Conservation (phyloP, 2,888 invertebrate genomes). For the Tachina grossa region DNA sequence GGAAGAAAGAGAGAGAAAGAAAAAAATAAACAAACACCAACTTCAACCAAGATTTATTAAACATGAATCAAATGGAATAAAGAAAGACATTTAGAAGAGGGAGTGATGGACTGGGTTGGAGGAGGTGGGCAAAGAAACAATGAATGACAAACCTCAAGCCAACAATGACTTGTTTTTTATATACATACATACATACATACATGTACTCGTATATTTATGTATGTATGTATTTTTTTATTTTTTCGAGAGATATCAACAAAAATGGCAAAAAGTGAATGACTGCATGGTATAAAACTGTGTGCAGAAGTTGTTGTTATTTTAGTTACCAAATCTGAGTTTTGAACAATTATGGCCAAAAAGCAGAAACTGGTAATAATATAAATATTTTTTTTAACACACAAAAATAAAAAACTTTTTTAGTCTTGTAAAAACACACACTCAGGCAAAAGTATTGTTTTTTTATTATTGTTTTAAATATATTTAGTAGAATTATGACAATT, state of each 20-base stretch:
- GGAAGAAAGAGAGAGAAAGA: neutral
- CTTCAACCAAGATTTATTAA: slow-evolving; percentile 9
- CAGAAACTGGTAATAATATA: slow-evolving; percentile 35
- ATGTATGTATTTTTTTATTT: no score
- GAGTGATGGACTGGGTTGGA: neutral
- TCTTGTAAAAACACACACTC: neutral
- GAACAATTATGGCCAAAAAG: slow-evolving; percentile 41
- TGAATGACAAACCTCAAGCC: slow-evolving; percentile 48
- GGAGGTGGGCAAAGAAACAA: slow-evolving; percentile 37
- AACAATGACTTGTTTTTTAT: slow-evolving; percentile 39
- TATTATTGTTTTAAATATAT: neutral
- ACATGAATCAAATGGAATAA: neutral
- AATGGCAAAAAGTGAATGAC: neutral
- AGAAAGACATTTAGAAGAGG: neutral
- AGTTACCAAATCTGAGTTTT: slow-evolving; percentile 32
- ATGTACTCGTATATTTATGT: no score
- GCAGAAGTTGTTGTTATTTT: slow-evolving; percentile 2
- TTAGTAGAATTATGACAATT: neutral
- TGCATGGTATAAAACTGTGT: neutral
- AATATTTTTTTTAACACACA: neutral
- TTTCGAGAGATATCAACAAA: neutral
- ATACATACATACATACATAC: no score
- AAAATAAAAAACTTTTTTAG: neutral
- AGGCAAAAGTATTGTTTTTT: neutral
- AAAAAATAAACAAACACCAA: slow-evolving; percentile 1